Base-by-base conservation (phyloP, 2,113 vertebrate species). In the Pachyramphus minor region DNA sequence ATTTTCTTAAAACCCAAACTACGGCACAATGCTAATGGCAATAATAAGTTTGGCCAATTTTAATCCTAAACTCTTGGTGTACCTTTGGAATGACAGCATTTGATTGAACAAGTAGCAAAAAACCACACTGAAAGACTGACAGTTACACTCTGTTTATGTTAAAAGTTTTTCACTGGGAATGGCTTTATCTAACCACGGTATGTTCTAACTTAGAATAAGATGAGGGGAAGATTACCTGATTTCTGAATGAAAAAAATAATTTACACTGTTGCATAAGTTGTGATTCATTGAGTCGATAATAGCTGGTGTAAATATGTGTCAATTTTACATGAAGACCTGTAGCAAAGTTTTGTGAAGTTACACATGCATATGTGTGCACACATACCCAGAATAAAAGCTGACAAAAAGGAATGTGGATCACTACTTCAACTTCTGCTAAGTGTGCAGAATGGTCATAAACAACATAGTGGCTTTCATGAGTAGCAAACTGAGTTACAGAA, bases 221-320 rank as follows among this genome's bases (percentile, higher is more conserved):
- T 35, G 44, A 91, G 24, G 8, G 24, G 28, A 84, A 80, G 37
- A 69, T 15, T 8, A 31, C 12, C 11, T 4, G 1, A 62, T 74
- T 85, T 80, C 35, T 35, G 30, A 59, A 62, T 0, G 69, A 45
- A 62, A 68, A 87, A 69, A 35, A 59, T 27, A 47, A 59, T 64
- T 30, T 85, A n/a, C 22, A 25, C 6, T 27, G 31, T 0, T 0
- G 17, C 2, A 1, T 56, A 60, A 75, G 3, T 35, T 72, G 19
- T 31, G 84, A 69, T 55, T 71, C 4, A 39, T n/a, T 72, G 33
- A 27, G 52, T 59, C 74, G 69, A 66, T 35, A 27, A 55, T 2
- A 77, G 23, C 14, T 80, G n/a, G 11, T 56, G 14, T 87, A 84
- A 85, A 89, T 30, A 69, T 6, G 21, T 9, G 31, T 31, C 27